Evolutionary conservation across 2,888 invertebrate species (phyloP), one percentile per base, ranked within the genome.

Genomic region (Agrochola circellaris): DNA sequence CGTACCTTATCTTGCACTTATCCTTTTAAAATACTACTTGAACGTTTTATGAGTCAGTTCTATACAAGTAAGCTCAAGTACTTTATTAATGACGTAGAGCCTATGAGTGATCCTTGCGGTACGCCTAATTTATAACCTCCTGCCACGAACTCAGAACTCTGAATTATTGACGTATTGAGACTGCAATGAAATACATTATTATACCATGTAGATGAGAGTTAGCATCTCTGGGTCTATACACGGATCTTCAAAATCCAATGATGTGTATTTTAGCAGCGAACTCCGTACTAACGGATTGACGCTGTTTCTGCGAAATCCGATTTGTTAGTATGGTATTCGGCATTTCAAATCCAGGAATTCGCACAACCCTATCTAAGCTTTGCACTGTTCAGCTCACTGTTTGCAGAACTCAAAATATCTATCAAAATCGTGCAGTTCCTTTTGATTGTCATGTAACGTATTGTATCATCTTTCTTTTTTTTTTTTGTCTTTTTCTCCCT

Each of bases 291-390:
- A 83, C 77, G 80, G 81, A 78, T 67, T 75, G 73, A 79, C 66
- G 79, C 80, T 86, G 83, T 86, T 82, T 73, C 79, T 68, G 61
- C 30, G 58, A 83, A 88, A 89, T 85, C 83, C 77, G 82, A 88
- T 88, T 89, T 84, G 81, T 73, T 72, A 61, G 77, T 83, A 68
- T 67, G 74, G 77, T 81, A 79, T 83, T 73, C 51, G 42, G 77
- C 34, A 68, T 79, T 85, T 62, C 73, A 67, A 77, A 81, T 70
- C 62, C 67, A 65, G 73, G 66, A 75, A 83, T 80, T 76, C 61
- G 20, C 64, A 75, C 71, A 51, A 69, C 62, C 38, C 13, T 62
- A 67, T 51, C 69, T 73, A 58, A 64, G 61, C 62, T 65, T 38
- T 54, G 8, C 34, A 68, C 62, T 65, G 38, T 58, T 56, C 5